Evolutionary conservation across 2,888 invertebrate species (phyloP).

Genomic region (Lampropteryx suffumata): DNA sequence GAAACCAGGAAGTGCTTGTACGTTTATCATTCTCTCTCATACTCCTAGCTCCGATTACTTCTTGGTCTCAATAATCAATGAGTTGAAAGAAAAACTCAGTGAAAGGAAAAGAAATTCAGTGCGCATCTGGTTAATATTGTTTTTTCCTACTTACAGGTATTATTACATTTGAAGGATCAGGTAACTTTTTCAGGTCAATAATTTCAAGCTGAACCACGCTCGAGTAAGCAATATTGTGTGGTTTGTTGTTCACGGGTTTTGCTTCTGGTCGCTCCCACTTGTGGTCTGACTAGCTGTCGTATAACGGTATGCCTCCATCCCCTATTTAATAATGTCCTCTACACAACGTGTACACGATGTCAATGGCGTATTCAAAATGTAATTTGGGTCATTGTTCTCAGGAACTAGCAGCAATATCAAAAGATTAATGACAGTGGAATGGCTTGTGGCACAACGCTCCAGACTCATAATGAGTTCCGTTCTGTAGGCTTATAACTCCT

Average conservation of each 20-base stretch:
- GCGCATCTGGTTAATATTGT: not conserved
- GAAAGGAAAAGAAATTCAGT: no score
- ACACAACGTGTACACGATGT: constrained; percentile 23
- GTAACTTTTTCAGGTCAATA: not conserved
- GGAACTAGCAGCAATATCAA: constrained; percentile 38
- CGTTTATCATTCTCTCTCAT: no score
- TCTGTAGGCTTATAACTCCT: constrained; percentile 1
- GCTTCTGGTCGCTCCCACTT: no score
- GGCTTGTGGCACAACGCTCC: constrained; percentile 30
- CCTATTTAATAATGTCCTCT: constrained; percentile 7
- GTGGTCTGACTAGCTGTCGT: no score
- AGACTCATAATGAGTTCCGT: constrained; percentile 31
- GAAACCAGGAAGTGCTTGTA: no score
- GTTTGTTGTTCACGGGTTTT: no score
- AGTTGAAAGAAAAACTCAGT: no score
- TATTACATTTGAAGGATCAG: constrained; percentile 22
- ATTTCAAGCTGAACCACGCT: no score
- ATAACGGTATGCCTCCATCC: not conserved
- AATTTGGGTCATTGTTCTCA: constrained; percentile 42
- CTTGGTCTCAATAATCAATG: no score
- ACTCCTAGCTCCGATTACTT: no score
- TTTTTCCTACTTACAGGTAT: constrained; percentile 15
- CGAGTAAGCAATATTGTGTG: no score
- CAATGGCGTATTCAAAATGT: constrained; percentile 45
- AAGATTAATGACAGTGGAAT: constrained; percentile 42